Base-by-base conservation (phyloP, 2,888 invertebrate species). In the Acronicta leporina region DNA sequence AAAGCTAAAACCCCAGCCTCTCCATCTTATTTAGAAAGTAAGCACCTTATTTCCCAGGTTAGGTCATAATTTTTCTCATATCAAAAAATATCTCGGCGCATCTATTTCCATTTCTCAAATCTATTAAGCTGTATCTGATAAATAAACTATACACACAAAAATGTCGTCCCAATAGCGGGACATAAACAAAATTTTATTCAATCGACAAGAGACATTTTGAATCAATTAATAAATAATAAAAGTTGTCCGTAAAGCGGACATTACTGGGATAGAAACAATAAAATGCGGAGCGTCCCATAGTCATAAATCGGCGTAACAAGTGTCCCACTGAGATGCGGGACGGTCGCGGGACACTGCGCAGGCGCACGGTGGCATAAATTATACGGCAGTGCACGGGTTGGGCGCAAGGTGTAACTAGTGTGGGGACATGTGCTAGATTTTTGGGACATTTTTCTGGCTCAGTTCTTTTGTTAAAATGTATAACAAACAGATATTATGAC, bases 211-310 rank as follows among this genome's bases (percentile, higher is more conserved):
- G 73, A 74, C 73, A 73, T 81, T 82, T 80, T 73, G 75, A 82
- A 86, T 87, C 87, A 87, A 88, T 89, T 89, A 88, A 88, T 88
- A 88, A 88, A 88, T 88, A 87, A 88, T 89, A 88, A 88, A 88
- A 83, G 79, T 79, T 76, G 55, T 71, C 56, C 60, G 55, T 68
- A 56, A 66, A 71, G 72, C 55, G 77, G 77, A 68, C 82, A 81
- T 80, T 80, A 80, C 69, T 66, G 66, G 76, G 65, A 62, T 77
- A 77, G 75, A 81, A 79, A 77, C 81, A 84, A 83, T 84, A 85
- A 81, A 74, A 79, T 76, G 77, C 73, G 76, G 78, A 77, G 76
- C 73, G 80, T 75, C 74, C 73, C 78, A 77, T 80, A 77, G 78
- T 79, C 77, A 88, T 89, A 89, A 88, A 89, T 88, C 80, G 77